Percentiles rank a stretch among this genome's conserved stretches.
These are phyloP conservation scores for Agapornis canus DNA, from an alignment of 2,797 vertebrate genomes.

Conservation along the genomic window DNA sequence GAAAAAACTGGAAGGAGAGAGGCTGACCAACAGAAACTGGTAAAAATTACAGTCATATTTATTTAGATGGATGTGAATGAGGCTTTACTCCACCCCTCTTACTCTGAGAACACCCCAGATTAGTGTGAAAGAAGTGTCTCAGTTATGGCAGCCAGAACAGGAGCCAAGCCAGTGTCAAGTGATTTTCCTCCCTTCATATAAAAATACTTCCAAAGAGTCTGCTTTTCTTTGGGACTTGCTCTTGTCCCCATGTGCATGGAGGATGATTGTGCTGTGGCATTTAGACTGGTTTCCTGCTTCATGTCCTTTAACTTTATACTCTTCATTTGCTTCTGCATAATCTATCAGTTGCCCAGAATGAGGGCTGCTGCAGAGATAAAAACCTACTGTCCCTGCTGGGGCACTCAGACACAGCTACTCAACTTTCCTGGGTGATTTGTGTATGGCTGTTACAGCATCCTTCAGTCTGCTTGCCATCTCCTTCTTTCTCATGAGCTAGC, in stretches of 20 bases:
- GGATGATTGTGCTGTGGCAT: neutral
- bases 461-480: neutral
- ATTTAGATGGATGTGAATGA: neutral
- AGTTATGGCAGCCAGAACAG: neutral
- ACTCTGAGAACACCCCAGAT: neutral
- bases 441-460: neutral
- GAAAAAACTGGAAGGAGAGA: neutral
- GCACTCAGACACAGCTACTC: neutral
- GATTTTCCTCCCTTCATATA: no score
- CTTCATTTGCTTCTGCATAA: neutral
- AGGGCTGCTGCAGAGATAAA: neutral
- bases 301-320: neutral
- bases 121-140: neutral
- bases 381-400: neutral
- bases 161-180: rapidly evolving
- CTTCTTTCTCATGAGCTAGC: neutral
- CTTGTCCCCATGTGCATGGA: rapidly evolving
- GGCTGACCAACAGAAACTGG: neutral
- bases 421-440: neutral
- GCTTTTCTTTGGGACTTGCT: neutral
- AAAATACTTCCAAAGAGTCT: neutral
- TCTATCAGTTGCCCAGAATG: neutral
- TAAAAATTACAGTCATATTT: neutral
- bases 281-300: neutral
- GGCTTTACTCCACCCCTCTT: neutral